Conservation (phyloP, 2,888 invertebrate species). For the Ceriagrion tenellum region DNA sequence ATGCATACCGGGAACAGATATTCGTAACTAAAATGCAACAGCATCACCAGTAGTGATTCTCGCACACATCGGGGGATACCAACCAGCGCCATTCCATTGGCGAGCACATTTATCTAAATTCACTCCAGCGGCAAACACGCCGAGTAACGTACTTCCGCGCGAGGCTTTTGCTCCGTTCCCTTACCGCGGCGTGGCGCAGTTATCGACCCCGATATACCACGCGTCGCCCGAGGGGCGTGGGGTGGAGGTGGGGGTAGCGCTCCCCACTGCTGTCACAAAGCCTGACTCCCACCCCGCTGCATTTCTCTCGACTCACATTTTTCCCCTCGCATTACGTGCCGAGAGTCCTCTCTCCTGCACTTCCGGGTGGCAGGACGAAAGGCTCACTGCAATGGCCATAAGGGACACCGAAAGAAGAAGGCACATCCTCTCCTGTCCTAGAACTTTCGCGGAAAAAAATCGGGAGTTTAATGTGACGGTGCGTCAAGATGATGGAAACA, state of each 20-base stretch:
- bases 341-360: background rate
- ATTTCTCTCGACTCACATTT: background rate
- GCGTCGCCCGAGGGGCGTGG: background rate
- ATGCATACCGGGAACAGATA: too few species aligned
- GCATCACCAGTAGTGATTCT: too few species aligned
- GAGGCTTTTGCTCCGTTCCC: background rate
- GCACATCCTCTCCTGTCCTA: background rate
- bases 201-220: slow-evolving; percentile 28
- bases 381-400: background rate
- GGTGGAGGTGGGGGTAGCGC: background rate
- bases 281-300: background rate
- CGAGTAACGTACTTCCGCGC: background rate
- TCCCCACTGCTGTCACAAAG: background rate
- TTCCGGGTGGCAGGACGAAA: slow-evolving; percentile 52
- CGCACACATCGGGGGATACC: too few species aligned
- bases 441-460: background rate
- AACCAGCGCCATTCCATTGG: too few species aligned
- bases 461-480: background rate
- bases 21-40: too few species aligned
- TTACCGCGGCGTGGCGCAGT: background rate
- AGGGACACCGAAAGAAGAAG: background rate
- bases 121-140: background rate
- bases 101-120: background rate
- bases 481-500: too few species aligned
- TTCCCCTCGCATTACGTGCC: background rate